phyloP scores from a whole-genome alignment of 2,888 invertebrate genomes.

The Smittia sp. region DNA sequence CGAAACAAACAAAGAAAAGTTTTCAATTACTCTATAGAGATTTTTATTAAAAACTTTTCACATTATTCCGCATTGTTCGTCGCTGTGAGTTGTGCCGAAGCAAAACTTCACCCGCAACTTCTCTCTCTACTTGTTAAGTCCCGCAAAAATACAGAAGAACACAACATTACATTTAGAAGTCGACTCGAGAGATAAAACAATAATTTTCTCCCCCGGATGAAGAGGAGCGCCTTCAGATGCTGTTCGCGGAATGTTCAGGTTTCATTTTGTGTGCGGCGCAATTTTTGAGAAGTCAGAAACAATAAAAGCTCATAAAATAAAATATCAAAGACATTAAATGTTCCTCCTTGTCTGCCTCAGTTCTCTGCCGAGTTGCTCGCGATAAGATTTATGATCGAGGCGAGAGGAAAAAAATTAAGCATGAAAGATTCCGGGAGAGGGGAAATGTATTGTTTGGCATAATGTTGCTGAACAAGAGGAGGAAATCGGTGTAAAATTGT shows the following conservation, averaged over 20 bases:
- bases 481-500: conserved; percentile 5
- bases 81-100: background rate
- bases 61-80: conserved; percentile 13
- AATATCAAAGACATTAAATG: conserved; percentile 26
- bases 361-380: background rate
- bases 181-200: background rate
- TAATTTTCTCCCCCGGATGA: background rate
- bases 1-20: conserved; percentile 6
- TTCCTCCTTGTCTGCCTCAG: background rate
- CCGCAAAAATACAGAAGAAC: background rate
- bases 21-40: conserved; percentile 29
- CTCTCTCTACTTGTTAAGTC: background rate
- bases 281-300: conserved; percentile 24
- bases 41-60: conserved; percentile 26
- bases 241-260: background rate
- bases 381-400: conserved; percentile 16
- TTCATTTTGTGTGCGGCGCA: background rate
- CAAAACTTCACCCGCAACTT: background rate
- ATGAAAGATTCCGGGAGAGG: background rate
- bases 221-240: background rate
- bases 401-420: conserved; percentile 21
- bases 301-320: conserved; percentile 30
- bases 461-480: background rate
- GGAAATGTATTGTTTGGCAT: conserved; percentile 10
- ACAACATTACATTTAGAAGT: conserved; percentile 8